These are phyloP conservation scores for Cephus nigrinus DNA, from an alignment of 2,888 invertebrate species.

Conservation along the genomic window DNA sequence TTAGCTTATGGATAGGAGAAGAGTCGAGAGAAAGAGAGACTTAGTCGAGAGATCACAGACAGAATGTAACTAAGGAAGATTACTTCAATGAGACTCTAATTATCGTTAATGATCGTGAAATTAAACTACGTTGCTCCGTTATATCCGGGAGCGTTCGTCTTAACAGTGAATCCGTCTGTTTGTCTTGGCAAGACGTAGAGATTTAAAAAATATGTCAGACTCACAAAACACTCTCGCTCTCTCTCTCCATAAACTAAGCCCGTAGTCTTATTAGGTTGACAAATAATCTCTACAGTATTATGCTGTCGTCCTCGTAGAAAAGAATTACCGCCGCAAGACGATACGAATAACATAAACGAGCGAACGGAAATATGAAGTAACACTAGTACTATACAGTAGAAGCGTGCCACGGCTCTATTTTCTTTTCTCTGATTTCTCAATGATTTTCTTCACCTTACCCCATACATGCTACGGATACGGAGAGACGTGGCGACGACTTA, in stretches of 20 bases:
- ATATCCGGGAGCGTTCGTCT: neutral
- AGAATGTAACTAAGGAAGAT: neutral
- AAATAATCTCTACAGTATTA: slow-evolving; percentile 46
- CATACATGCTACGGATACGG: neutral
- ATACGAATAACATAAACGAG: neutral
- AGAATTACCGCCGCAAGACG: slow-evolving; percentile 25
- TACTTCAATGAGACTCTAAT: neutral
- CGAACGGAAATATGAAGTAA: neutral
- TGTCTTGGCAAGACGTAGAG: neutral
- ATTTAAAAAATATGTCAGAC: neutral
- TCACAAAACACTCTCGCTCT: neutral
- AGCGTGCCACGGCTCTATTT: neutral
- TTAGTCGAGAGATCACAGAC: neutral
- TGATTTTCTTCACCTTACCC: neutral
- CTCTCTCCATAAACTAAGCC: slow-evolving; percentile 44
- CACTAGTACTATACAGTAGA: neutral
- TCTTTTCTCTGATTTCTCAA: neutral
- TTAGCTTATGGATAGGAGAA: slow-evolving; percentile 38
- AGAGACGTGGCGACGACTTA: neutral
- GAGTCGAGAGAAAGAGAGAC: neutral
- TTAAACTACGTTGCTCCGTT: neutral
- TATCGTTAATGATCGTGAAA: neutral
- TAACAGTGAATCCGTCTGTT: neutral
- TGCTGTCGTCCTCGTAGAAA: slow-evolving; percentile 46
- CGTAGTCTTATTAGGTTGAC: slow-evolving; percentile 31